These are phyloP conservation scores for Oedothorax gibbosus DNA, from an alignment of 1,140 invertebrate genomes.

Conservation along the genomic window DNA sequence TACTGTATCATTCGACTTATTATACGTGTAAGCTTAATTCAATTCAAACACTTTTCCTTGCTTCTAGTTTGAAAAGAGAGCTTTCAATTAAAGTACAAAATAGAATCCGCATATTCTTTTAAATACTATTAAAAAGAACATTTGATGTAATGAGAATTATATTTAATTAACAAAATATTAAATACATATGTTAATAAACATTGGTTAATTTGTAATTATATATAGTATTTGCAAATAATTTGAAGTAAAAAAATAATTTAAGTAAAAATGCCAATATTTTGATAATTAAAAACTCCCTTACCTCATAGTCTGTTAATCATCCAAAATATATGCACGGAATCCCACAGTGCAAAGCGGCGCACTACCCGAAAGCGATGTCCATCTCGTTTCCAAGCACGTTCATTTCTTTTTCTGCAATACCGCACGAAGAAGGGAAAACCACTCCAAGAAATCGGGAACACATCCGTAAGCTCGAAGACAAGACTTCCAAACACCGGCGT, in stretches of 20 bases:
- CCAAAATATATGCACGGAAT: slow-evolving; percentile 1
- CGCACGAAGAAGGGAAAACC: slow-evolving; percentile 45
- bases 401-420: slow-evolving; percentile 40
- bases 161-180: too few species aligned
- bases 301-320: slow-evolving; percentile 46
- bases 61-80: too few species aligned
- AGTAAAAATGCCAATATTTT: not conserved
- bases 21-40: too few species aligned
- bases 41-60: too few species aligned
- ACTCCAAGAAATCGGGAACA: slow-evolving; percentile 51
- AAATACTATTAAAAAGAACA: too few species aligned
- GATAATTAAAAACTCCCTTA: not conserved
- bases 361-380: slow-evolving; percentile 40
- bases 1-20: too few species aligned
- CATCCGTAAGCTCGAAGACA: slow-evolving; percentile 52
- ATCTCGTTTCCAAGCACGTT: slow-evolving; percentile 43
- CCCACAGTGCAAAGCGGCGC: not conserved
- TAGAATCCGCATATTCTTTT: too few species aligned
- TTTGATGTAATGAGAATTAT: too few species aligned
- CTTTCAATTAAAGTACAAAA: too few species aligned
- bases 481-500: slow-evolving; percentile 46
- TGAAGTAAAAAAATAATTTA: not conserved
- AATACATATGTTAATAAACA: too few species aligned
- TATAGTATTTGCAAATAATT: too few species aligned
- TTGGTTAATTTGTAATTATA: not conserved